Evolutionary conservation across 2,888 invertebrate species (phyloP), one percentile per base, ranked within the genome.

Genomic region (Calameuta pallipes): DNA sequence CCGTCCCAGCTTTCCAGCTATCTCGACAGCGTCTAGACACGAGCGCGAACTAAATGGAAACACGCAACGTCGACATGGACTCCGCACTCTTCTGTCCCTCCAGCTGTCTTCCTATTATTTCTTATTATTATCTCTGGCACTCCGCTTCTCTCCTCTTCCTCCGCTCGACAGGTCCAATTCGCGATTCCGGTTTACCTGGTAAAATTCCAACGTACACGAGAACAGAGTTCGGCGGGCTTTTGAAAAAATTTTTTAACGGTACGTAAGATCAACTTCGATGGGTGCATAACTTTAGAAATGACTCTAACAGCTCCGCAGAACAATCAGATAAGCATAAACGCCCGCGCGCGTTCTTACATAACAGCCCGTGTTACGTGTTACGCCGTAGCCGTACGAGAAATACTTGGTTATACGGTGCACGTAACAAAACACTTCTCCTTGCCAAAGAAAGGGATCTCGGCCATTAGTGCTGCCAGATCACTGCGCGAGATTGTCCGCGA

Each of bases 251-350:
- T 36, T 41, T 41, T 41, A 41, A 41, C 41, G 41, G 41, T 0
- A 41, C 15, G 2, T 1, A 41, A 41, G 41, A 41, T 41, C 41
- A 70, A 30, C 30, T 33, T 70, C 70, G 70, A 33, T 70, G 70
- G 70, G 70, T 70, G 70, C 70, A 33, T 70, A 70, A 70, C 70
- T 70, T 70, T 70, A 30, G 70, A 70, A 70, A 70, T 30, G 30
- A 70, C 70, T 70, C 33, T n/a, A 70, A 31, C 70, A 33, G 70
- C 70, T 77, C 80, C 79, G 75, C 78, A 80, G 80, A 80, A 83
- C 80, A 85, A 85, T 85, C 85, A 82, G 85, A 85, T 85, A 85
- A 85, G 80, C 73, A 34, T 76, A 80, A 78, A 85, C 83, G 82
- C 85, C 83, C 82, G 83, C 83, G 76, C 82, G 80, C 75, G 76